Evolutionary conservation across 2,113 vertebrate genomes (phyloP).

Genomic region (Genyomyrus donnyi): DNA sequence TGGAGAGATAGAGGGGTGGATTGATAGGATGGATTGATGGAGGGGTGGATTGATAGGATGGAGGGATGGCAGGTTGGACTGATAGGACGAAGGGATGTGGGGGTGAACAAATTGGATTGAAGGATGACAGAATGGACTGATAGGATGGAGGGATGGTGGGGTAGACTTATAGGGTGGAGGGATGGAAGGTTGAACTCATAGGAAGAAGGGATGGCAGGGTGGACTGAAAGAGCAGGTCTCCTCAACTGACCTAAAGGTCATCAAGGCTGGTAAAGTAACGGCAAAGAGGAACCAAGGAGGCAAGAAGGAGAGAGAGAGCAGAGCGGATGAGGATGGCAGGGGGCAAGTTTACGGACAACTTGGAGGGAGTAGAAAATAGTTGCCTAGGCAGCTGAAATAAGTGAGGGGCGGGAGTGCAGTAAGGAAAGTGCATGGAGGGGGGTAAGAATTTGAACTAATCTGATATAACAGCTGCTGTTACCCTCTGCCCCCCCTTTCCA

Average conservation of each 20-base stretch:
- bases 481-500: conserved; percentile 39
- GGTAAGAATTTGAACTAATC: conserved; percentile 76
- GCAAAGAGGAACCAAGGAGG: background rate
- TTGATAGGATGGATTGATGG: background rate
- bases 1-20: too few relatives aligned
- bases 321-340: conserved; percentile 33
- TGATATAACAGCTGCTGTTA: conserved; percentile 75
- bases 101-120: background rate
- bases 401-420: background rate
- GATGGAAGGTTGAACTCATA: background rate
- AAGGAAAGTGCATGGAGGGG: conserved; percentile 48
- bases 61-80: background rate
- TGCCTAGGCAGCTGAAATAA: background rate
- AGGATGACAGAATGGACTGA: background rate
- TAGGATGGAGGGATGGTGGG: too few relatives aligned
- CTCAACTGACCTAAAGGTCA: background rate
- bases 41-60: background rate
- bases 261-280: background rate
- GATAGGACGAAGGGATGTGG: background rate
- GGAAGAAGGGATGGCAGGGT: too few relatives aligned
- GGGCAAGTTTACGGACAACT: background rate
- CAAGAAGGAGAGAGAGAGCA: background rate
- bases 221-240: background rate
- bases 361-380: background rate
- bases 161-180: background rate